Evolutionary conservation across 1,140 invertebrate genomes (phyloP).

Genomic region (Drosophila sturtevanti): DNA sequence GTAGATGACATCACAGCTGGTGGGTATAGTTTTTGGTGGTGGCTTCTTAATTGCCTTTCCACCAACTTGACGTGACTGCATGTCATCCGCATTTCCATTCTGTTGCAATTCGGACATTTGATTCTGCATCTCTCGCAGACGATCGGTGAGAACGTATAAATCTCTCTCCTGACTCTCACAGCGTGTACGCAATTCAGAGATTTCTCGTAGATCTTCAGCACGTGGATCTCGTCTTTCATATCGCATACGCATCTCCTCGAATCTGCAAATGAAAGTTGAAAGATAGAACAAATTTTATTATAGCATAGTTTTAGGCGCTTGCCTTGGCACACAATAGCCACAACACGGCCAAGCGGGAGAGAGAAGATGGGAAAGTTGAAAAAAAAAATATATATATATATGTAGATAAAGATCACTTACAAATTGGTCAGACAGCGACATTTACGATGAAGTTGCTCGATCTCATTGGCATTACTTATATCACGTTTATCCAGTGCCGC

Average conservation of each 20-base stretch:
- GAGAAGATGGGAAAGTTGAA: neutral
- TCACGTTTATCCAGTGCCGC: conserved; percentile 78
- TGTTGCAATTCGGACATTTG: conserved; percentile 68
- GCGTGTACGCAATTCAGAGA: conserved; percentile 83
- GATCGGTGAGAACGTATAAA: conserved; percentile 84
- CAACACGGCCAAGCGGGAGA: conserved; percentile 58
- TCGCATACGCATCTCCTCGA: conserved; percentile 84
- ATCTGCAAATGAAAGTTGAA: conserved; percentile 64
- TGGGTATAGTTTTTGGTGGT: conserved; percentile 76
- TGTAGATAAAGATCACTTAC: conserved; percentile 81
- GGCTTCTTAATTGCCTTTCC: conserved; percentile 63
- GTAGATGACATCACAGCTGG: conserved; percentile 82
- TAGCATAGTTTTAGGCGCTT: neutral
- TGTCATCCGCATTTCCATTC: conserved; percentile 38
- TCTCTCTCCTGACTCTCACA: conserved; percentile 85
- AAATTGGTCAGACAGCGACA: conserved; percentile 84
- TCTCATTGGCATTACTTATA: conserved; percentile 83
- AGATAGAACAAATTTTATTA: neutral
- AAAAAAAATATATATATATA: too few species aligned
- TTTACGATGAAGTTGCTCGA: conserved; percentile 84
- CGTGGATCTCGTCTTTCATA: conserved; percentile 84
- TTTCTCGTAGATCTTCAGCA: conserved; percentile 84
- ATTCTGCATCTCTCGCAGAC: conserved; percentile 79
- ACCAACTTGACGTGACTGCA: conserved; percentile 6
- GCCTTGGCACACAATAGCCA: conserved; percentile 37